Evolutionary conservation across 2,888 invertebrate species (phyloP).

Genomic region (Meloe dianella): DNA sequence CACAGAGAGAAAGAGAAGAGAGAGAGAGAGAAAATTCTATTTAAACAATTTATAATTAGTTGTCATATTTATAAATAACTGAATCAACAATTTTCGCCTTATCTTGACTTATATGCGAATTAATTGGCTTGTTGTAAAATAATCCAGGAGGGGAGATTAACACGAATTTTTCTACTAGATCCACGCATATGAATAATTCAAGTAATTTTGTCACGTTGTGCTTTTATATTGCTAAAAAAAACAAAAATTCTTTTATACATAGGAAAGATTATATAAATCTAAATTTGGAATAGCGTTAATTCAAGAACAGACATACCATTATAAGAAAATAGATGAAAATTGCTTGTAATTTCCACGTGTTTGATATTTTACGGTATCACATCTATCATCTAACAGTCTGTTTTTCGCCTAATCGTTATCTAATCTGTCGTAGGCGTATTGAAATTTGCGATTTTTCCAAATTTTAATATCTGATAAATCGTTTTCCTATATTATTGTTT

Average conservation of each 20-base stretch:
- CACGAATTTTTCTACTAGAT: neutral
- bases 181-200: neutral
- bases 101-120: neutral
- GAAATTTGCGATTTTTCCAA: too few relatives aligned
- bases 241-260: too few relatives aligned
- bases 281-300: neutral
- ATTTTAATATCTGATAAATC: too few relatives aligned
- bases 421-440: too few relatives aligned
- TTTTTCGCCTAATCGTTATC: too few relatives aligned
- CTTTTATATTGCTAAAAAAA: neutral
- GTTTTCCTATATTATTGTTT: too few relatives aligned
- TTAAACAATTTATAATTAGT: neutral
- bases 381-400: too few relatives aligned
- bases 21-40: neutral
- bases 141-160: neutral
- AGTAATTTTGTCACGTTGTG: neutral
- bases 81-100: neutral
- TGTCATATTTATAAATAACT: conserved; percentile 3
- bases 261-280: neutral
- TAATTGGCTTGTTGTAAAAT: neutral
- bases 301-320: neutral
- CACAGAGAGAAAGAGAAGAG: too few relatives aligned
- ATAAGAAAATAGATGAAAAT: neutral
- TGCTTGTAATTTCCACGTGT: neutral
- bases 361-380: neutral